phyloP scores from a whole-genome alignment of 2,888 invertebrate genomes.

The Macaria liturata region DNA sequence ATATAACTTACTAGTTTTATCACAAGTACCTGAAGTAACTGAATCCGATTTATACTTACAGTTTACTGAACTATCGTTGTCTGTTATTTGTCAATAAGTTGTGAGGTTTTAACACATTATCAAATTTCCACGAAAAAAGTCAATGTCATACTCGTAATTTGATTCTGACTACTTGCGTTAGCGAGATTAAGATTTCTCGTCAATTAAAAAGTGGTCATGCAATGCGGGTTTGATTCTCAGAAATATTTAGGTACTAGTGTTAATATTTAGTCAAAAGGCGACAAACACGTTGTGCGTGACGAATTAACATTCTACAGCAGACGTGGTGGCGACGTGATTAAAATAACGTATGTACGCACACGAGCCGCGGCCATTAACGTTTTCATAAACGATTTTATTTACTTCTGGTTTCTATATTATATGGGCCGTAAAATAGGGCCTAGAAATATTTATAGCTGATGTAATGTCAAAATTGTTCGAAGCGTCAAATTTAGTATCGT shows the following conservation, averaged over 20 bases:
- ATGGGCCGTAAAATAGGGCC: neutral
- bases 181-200: constrained; percentile 6
- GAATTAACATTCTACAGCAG: constrained; percentile 31
- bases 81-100: too few relatives aligned
- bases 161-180: neutral
- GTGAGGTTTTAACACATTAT: too few relatives aligned
- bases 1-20: too few relatives aligned
- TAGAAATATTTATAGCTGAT: neutral
- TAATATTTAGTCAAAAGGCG: constrained; percentile 12
- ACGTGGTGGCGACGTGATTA: constrained; percentile 27
- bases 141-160: too few relatives aligned
- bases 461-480: neutral
- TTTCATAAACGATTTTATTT: constrained; percentile 8
- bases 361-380: constrained; percentile 4
- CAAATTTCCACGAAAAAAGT: too few relatives aligned
- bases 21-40: too few relatives aligned
- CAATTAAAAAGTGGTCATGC: constrained; percentile 3
- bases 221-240: neutral
- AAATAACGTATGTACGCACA: constrained; percentile 22
- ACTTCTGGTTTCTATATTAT: neutral
- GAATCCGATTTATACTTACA: too few relatives aligned
- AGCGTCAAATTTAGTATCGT: too few relatives aligned
- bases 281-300: constrained; percentile 23
- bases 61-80: too few relatives aligned
- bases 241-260: constrained; percentile 7